Percentiles rank a stretch among this genome's conserved stretches.
Evolutionary conservation across 2,113 vertebrate species (phyloP).

Genomic region (Myanophis thanlyinensis): DNA sequence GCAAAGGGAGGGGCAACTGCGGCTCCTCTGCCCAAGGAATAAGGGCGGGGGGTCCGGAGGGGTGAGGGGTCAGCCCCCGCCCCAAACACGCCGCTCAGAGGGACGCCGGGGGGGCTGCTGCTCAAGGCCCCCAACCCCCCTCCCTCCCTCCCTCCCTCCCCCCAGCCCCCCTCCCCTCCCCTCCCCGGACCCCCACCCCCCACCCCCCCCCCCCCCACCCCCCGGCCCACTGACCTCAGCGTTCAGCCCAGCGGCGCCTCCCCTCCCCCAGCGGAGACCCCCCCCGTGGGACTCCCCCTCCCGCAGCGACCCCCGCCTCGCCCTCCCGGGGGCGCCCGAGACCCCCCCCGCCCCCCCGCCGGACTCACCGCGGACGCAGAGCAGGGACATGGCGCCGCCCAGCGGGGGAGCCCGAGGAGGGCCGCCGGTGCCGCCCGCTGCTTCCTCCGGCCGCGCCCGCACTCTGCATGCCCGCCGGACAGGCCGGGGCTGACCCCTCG

Average conservation of each 20-base stretch:
- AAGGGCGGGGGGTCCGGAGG: too few species aligned
- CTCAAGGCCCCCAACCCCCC: rapidly evolving
- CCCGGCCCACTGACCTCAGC: too few species aligned
- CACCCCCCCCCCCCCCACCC: too few species aligned
- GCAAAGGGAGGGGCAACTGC: neutral
- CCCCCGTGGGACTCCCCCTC: too few species aligned
- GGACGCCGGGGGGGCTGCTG: too few species aligned
- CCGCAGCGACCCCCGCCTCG: neutral
- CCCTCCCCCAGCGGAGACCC: too few species aligned
- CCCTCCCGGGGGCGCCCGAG: neutral
- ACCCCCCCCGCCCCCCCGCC: neutral
- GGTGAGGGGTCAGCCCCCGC: neutral
- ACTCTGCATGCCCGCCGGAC: neutral
- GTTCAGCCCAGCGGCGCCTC: too few species aligned
- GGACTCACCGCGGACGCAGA: conserved; percentile 5
- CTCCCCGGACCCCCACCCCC: rapidly evolving
- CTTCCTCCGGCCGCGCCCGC: neutral
- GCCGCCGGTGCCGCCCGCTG: neutral
- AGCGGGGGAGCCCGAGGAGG: neutral
- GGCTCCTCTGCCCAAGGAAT: neutral
- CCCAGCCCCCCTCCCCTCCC: neutral
- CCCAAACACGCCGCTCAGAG: too few species aligned
- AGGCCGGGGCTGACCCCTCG: neutral
- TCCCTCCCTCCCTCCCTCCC: too few species aligned
- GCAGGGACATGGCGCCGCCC: neutral